Evolutionary conservation across 35 echinoderm and acorn worm genomes (phyloP).

Genomic region (Amphiura filiformis): DNA sequence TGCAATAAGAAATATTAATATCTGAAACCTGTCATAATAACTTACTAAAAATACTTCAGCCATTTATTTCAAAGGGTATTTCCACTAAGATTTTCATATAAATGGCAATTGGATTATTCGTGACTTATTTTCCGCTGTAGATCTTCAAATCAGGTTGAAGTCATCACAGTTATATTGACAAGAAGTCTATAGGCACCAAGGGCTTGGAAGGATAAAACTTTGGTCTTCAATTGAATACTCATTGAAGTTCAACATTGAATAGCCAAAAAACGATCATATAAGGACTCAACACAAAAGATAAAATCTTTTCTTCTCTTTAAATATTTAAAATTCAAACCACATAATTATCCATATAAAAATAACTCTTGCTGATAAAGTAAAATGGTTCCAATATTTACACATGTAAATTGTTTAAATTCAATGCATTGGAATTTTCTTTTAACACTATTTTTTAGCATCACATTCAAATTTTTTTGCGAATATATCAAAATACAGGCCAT

Average conservation of each 20-base stretch:
- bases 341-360: slow-evolving; percentile 13
- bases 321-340: slow-evolving; percentile 4
- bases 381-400: slow-evolving; percentile 8
- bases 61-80: not conserved
- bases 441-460: not conserved
- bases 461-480: not conserved
- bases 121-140: not conserved
- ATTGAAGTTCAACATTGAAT: not conserved
- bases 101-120: not conserved
- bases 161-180: not conserved
- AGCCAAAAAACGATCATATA: not conserved
- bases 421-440: not conserved
- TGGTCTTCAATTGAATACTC: slow-evolving; percentile 5
- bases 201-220: not conserved
- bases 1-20: not conserved
- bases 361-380: not conserved
- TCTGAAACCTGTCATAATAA: not conserved
- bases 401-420: not conserved
- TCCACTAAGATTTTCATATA: slow-evolving; percentile 1
- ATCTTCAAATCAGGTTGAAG: not conserved
- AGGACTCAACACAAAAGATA: not conserved
- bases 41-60: not conserved
- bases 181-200: not conserved
- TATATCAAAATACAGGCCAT: slow-evolving; percentile 1
- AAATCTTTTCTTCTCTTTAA: not conserved